Conservation (phyloP, 2,113 vertebrate species). For the Thymallus thymallus region DNA sequence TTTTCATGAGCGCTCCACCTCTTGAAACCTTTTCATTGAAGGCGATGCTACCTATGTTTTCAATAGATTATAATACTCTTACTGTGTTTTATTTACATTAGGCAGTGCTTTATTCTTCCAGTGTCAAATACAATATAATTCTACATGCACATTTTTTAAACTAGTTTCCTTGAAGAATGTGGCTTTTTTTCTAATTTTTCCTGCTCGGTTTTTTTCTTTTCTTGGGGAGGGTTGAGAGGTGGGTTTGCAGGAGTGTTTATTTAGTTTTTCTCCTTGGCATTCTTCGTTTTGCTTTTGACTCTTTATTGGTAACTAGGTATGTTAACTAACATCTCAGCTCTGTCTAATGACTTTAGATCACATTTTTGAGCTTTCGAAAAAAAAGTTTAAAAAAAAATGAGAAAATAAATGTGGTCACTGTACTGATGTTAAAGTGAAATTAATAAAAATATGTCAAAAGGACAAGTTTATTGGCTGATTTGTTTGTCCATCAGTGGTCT, state of each 20-base stretch:
- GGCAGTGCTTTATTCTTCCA: neutral
- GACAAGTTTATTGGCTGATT: no score
- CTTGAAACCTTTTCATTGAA: conserved; percentile 22
- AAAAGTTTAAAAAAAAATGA: no score
- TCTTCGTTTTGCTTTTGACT: conserved; percentile 40
- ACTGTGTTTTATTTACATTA: conserved; percentile 16
- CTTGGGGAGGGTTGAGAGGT: conserved; percentile 28
- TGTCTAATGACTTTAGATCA: conserved; percentile 62
- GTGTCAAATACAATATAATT: conserved; percentile 41
- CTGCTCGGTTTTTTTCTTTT: conserved; percentile 6
- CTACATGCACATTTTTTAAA: conserved; percentile 18
- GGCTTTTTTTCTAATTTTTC: conserved; percentile 19
- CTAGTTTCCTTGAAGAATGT: conserved; percentile 53
- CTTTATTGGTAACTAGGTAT: conserved; percentile 53
- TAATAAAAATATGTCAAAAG: conserved; percentile 72
- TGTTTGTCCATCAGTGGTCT: neutral
- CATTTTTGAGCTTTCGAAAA: conserved; percentile 47
- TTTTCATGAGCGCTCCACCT: conserved; percentile 15
- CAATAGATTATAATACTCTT: conserved; percentile 16
- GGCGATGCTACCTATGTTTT: conserved; percentile 20
- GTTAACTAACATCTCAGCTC: conserved; percentile 64
- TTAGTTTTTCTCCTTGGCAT: conserved; percentile 29
- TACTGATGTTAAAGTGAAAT: conserved; percentile 77
- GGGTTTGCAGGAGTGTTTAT: conserved; percentile 35
- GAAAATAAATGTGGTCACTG: conserved; percentile 63